Evolutionary conservation across 2,888 invertebrate species (phyloP), one percentile per base, ranked within the genome.

Genomic region (Hylaea fasciaria): DNA sequence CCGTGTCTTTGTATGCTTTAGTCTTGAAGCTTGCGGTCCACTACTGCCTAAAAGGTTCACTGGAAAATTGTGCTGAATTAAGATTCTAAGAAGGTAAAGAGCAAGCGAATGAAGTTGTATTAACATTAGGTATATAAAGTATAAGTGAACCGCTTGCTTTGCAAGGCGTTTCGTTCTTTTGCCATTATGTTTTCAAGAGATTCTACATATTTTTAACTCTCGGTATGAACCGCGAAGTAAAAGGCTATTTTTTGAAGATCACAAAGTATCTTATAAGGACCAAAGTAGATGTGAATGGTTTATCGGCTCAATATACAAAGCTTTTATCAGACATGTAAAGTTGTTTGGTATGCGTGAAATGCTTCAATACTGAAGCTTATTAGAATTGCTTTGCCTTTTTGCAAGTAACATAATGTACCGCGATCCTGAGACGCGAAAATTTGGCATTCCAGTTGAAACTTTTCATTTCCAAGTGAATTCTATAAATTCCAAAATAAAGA

Each of bases 1-100:
- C 45, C 37, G 59, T 54, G 61, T 51, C 56, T 16, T 61, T 55
- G 40, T 37, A 49, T 39, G 61, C 61, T 61, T 56, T 50, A 43
- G 43, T 35, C 35, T 55, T 61, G 51, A 46, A 56, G 61, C 47
- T 56, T 56, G 61, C 51, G 47, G 56, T 56, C 40, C 45, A 53
- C 46, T 51, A 32, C 47, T 35, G 37, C 37, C 16, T 11, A n/a
- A n/a, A n/a, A 8, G 22, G 16, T 12, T 10, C n/a, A 43, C 11
- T 44, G n/a, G 32, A 32, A 32, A 9, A 32, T 5, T 22, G 40
- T 22, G 22, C 11, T 43, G 11, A 11, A 12, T 10, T n/a, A 3
- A 1, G n/a, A n/a, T n/a, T 16, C 4, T 0, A 11, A 12, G 17
- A 32, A 32, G 14, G 14, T 1, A 14, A 13, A 48, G 17, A 48